Conservation (phyloP, 2,113 vertebrate species). For the Petrocephalus zakoni region DNA sequence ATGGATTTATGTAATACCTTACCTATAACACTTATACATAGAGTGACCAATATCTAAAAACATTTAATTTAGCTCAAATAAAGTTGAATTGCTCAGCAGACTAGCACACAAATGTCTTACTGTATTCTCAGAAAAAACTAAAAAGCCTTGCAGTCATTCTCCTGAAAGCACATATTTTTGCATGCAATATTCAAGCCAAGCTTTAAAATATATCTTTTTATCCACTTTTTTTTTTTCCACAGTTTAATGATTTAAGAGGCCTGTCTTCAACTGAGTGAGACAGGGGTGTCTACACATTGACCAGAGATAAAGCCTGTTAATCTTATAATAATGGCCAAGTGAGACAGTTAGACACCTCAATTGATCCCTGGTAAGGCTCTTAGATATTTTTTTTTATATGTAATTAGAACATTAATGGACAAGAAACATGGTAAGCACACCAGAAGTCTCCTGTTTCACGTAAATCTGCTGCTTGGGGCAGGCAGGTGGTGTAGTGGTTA, state of each 20-base stretch:
- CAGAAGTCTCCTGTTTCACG: neutral
- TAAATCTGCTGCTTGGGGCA: too few species aligned
- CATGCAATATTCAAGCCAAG: neutral
- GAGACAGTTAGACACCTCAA: neutral
- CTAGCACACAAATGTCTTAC: neutral
- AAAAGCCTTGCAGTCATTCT: neutral
- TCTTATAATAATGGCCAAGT: conserved; percentile 11
- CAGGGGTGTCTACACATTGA: conserved; percentile 12
- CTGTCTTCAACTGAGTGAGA: conserved; percentile 2
- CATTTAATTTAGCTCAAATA: neutral
- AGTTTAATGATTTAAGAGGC: neutral
- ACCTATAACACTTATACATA: neutral
- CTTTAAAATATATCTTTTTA: neutral
- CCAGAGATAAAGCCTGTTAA: conserved; percentile 13
- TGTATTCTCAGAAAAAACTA: neutral
- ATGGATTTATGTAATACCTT: neutral
- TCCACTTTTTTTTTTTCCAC: too few species aligned
- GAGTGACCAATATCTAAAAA: neutral
- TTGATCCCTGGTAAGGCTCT: conserved; percentile 7
- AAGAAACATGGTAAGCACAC: neutral
- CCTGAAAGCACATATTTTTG: neutral
- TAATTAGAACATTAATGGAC: conserved; percentile 5
- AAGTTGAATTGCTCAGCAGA: neutral
- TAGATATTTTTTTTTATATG: neutral
- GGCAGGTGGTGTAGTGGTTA: too few species aligned